phyloP scores from a whole-genome alignment of 2,797 vertebrate species.

The Chelon auratus region DNA sequence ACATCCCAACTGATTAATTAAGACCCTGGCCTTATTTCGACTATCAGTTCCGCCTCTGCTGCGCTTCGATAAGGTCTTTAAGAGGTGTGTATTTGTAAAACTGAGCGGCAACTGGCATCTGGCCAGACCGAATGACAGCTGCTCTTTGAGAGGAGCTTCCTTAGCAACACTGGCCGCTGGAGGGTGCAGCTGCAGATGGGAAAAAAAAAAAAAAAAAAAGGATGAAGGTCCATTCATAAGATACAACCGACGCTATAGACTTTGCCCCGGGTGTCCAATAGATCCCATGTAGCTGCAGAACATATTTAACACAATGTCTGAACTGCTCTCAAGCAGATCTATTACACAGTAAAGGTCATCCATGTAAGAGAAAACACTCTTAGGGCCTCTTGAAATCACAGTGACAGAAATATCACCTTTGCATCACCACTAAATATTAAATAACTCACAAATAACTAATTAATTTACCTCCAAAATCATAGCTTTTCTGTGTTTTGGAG shows the following conservation, averaged over 20 bases:
- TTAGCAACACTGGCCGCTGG: slow-evolving; percentile 73
- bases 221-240: slow-evolving; percentile 76
- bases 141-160: slow-evolving; percentile 80
- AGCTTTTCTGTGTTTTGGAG: too few species aligned
- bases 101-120: slow-evolving; percentile 47
- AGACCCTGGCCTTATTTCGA: slow-evolving; percentile 1
- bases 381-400: neutral
- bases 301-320: slow-evolving; percentile 28
- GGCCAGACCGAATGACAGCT: slow-evolving; percentile 62
- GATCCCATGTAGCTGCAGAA: slow-evolving; percentile 8
- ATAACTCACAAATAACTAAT: neutral
- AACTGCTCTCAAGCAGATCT: slow-evolving; percentile 10
- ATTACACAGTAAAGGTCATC: slow-evolving; percentile 11
- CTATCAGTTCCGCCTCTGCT: neutral
- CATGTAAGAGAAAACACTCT: neutral
- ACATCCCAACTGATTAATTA: neutral
- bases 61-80: slow-evolving; percentile 7
- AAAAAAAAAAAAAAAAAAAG: slow-evolving; percentile 17
- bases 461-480: too few species aligned
- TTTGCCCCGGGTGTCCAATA: neutral
- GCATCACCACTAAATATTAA: neutral
- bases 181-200: slow-evolving; percentile 77
- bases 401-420: slow-evolving; percentile 8
- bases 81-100: slow-evolving; percentile 39
- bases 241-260: slow-evolving; percentile 45